phyloP scores from a whole-genome alignment of 2,888 invertebrate species.

The Drosophila ochracea region DNA sequence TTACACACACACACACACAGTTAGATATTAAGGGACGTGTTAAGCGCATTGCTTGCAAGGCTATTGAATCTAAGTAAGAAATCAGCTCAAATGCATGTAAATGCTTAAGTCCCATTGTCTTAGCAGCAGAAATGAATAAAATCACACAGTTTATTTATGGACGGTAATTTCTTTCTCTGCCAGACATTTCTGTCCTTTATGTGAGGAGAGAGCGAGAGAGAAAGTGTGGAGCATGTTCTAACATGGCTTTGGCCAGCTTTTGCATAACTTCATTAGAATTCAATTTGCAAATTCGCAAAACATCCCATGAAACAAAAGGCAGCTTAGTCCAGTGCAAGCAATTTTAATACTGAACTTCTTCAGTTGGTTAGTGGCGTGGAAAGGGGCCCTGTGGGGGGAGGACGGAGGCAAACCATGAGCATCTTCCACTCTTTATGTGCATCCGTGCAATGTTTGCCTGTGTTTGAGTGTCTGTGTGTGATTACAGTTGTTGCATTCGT shows the following conservation, averaged over 20 bases:
- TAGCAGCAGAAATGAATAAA: neutral
- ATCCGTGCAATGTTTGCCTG: neutral
- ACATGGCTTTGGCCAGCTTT: slow-evolving; percentile 12
- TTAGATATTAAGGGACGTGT: neutral
- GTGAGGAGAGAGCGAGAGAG: neutral
- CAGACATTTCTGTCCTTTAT: neutral
- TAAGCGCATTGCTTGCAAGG: slow-evolving; percentile 11
- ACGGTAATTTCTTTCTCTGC: neutral
- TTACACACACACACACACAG: neutral
- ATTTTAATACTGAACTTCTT: slow-evolving; percentile 12
- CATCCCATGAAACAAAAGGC: slow-evolving; percentile 11
- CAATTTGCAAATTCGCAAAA: slow-evolving; percentile 34
- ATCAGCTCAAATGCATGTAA: slow-evolving; percentile 13
- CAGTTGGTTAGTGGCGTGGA: neutral
- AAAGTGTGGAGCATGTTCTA: neutral
- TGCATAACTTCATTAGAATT: slow-evolving; percentile 37
- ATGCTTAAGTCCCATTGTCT: slow-evolving; percentile 15
- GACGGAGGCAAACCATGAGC: neutral
- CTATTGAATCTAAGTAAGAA: slow-evolving; percentile 5
- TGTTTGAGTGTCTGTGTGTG: slow-evolving; percentile 4
- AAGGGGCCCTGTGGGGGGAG: rapidly evolving
- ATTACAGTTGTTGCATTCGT: neutral
- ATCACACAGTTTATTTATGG: neutral
- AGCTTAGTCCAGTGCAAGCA: slow-evolving; percentile 10
- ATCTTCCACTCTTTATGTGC: slow-evolving; percentile 17